Conservation (phyloP, 2,888 invertebrate species). For the Machimus atricapillus region DNA sequence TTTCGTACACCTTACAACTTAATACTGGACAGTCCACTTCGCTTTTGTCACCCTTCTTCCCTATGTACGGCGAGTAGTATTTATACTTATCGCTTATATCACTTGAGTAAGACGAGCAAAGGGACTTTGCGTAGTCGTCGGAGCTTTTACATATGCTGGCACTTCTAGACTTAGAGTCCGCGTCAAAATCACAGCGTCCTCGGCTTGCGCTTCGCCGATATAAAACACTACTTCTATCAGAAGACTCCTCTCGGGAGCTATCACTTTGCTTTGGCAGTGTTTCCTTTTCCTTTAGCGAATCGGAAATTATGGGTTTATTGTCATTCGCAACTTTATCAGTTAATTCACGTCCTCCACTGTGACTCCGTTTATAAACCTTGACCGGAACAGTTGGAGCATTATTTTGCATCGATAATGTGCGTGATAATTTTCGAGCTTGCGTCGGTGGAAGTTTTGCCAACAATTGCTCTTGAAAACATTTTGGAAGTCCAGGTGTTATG, state of each 20-base stretch:
- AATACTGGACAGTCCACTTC: conserved; percentile 49
- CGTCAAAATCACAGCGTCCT: conserved; percentile 50
- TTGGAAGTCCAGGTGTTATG: conserved; percentile 74
- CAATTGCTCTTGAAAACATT: conserved; percentile 74
- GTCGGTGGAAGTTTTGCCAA: conserved; percentile 74
- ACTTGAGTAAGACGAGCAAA: conserved; percentile 54
- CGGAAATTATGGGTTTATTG: conserved; percentile 5
- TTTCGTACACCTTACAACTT: conserved; percentile 54
- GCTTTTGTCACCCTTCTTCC: conserved; percentile 50
- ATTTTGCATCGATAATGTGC: conserved; percentile 66
- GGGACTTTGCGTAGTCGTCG: conserved; percentile 55
- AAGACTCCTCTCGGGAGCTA: conserved; percentile 45
- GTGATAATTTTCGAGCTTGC: conserved; percentile 71
- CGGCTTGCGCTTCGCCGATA: conserved; percentile 50
- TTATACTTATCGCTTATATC: conserved; percentile 61
- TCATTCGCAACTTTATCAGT: conserved; percentile 48
- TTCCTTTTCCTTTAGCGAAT: conserved; percentile 22
- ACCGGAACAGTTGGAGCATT: conserved; percentile 51
- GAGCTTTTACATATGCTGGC: conserved; percentile 53
- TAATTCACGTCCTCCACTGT: conserved; percentile 63
- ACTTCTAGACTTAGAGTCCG: conserved; percentile 52
- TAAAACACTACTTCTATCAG: conserved; percentile 50
- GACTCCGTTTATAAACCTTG: conserved; percentile 58
- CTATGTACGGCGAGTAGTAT: conserved; percentile 59
- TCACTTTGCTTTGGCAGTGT: conserved; percentile 20